A percentile compares a stretch with the other conserved stretches of the same genome.
Evolutionary conservation across 2,797 vertebrate genomes (phyloP).

Genomic region (Amblyopsis hoosieri): DNA sequence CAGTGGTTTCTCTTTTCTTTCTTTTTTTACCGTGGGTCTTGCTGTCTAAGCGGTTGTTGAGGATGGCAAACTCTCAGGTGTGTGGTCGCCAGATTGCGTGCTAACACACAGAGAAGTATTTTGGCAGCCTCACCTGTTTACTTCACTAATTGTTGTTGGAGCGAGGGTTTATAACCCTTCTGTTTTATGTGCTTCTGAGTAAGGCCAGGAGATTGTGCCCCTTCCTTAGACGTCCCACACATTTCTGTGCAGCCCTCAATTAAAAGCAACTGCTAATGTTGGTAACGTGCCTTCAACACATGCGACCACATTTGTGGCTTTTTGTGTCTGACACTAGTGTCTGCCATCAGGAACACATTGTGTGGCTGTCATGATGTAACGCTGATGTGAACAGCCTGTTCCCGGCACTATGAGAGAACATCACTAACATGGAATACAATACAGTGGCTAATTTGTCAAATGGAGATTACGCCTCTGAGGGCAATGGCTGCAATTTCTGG

Average conservation of each 20-base stretch:
- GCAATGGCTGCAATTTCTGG: too few relatives aligned
- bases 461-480: too few relatives aligned
- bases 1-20: conserved; percentile 51
- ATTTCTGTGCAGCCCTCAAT: conserved; percentile 54
- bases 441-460: too few relatives aligned
- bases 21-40: conserved; percentile 36
- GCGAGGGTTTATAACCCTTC: conserved; percentile 77
- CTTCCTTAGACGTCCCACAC: conserved; percentile 6
- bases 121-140: conserved; percentile 80
- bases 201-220: conserved; percentile 68
- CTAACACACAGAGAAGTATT: conserved; percentile 55
- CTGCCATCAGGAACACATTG: background rate
- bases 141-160: conserved; percentile 74
- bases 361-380: background rate
- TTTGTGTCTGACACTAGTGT: conserved; percentile 13
- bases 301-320: conserved; percentile 1
- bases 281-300: conserved; percentile 24
- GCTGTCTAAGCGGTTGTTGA: conserved; percentile 57
- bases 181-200: conserved; percentile 79
- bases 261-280: conserved; percentile 71
- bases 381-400: conserved; percentile 1
- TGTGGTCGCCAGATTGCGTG: conserved; percentile 72
- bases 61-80: conserved; percentile 34
- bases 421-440: background rate
- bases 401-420: too few relatives aligned